Base-by-base conservation (phyloP, 2,797 vertebrate species). In the Poeciliopsis presidionis region DNA sequence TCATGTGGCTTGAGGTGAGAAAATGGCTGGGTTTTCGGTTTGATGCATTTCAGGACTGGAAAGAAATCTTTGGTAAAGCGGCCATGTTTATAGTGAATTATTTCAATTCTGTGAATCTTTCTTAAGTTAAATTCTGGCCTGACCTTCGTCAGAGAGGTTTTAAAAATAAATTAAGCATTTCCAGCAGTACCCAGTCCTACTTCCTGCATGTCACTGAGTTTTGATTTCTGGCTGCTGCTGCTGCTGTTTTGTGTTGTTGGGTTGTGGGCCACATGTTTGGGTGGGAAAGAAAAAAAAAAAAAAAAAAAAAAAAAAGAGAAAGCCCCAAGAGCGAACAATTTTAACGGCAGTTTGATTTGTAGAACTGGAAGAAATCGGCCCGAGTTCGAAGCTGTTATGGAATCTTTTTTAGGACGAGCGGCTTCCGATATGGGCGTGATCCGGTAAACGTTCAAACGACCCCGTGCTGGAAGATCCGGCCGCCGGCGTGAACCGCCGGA, bases 361-460 rank as follows among this genome's bases (percentile, higher is more conserved):
- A 96, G 95, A 95, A 86, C 90, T 93, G 93, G 95, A 95, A 93
- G 94, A 94, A 95, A 93, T 90, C 94, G 92, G 90, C 93, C 94
- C 87, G 94, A 96, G 94, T 94, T 95, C 92, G 93, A 96, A 92
- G 95, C 95, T 90, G 94, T 95, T 94, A 94, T 95, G 95, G 95
- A 96, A 94, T 95, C 95, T 95, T 95, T 96, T 95, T 95, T 96
- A 96, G 94, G 95, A 95, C 94, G 95, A 95, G 94, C 90, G 78
- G 85, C 94, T 77, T 91, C 93, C 90, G 88, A 93, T 92, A 88
- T 89, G 89, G 90, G 87, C 89, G 78, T 65, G 79, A 88, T 89
- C 91, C 75, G 95, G 95, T 96, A 96, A 96, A 93, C 91, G 79
- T 91, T 81, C 73, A 25, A 85, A 89, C 73, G 79, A 86, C 93